Evolutionary conservation across 2,888 invertebrate genomes (phyloP).

Genomic region (Lycophotia porphyrea): DNA sequence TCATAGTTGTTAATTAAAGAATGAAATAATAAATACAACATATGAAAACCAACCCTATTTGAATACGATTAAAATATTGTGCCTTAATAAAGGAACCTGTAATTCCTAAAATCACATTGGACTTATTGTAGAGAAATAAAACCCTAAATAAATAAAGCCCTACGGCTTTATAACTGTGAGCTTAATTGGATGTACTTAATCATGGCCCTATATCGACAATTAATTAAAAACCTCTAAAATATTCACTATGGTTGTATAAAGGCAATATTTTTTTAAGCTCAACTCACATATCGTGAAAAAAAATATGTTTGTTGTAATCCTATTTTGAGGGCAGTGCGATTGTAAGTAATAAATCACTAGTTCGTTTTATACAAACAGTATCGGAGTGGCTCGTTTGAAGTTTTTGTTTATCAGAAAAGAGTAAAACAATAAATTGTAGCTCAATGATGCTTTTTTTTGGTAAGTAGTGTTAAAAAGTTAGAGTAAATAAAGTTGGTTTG

Average conservation of each 20-base stretch:
- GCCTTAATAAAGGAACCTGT: not conserved
- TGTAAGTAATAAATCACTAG: constrained; percentile 21
- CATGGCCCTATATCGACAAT: not conserved
- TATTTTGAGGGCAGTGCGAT: constrained; percentile 24
- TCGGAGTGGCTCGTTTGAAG: constrained; percentile 18
- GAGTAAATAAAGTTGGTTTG: not conserved
- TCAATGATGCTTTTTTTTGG: not conserved
- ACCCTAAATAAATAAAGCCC: too few relatives aligned
- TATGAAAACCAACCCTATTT: not conserved
- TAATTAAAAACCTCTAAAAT: constrained; percentile 20
- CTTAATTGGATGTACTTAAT: constrained; percentile 2
- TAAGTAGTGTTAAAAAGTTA: not conserved
- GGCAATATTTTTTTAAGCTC: not conserved
- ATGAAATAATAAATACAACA: not conserved
- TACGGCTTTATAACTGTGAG: not conserved
- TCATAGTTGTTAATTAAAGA: not conserved
- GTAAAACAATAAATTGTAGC: constrained; percentile 15
- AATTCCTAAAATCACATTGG: not conserved
- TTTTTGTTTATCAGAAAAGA: constrained; percentile 21
- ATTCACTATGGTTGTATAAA: constrained; percentile 15
- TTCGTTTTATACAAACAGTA: constrained; percentile 17
- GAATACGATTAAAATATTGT: not conserved
- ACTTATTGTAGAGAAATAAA: not conserved
- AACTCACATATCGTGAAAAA: not conserved
- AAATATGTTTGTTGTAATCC: not conserved